Base-by-base conservation (phyloP, 2,797 vertebrate species). In the Enteromius trimaculatus region DNA sequence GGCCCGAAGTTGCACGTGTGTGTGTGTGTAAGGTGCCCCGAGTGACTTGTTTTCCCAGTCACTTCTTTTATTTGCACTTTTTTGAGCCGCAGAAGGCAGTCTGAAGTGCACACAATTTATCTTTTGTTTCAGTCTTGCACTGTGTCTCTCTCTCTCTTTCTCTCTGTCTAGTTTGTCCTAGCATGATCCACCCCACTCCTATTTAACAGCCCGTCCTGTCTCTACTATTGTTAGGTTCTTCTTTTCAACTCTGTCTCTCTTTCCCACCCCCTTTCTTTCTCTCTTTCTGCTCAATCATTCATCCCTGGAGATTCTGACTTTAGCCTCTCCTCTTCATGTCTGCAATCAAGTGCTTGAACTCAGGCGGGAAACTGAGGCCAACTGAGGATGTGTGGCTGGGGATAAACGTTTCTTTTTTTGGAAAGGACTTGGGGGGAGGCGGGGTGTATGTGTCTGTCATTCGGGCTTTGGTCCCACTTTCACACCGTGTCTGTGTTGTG, bases 221-320 rank as follows among this genome's bases (percentile, higher is more conserved):
- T 93, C 89, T 92, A 89, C 88, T 90, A 92, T 93, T 93, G 92
- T 93, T 92, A 88, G 88, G 83, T 76, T 89, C 91, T 90, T 92
- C 92, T 87, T 93, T 92, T 92, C 92, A 93, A 92, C 92, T 92
- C 34, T 10, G 14, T 82, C 80, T 76, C 81, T 76, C 44, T 82
- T 68, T 77, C 34, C 71, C 72, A 66, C 71, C 69, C 79, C 62
- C 19, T 76, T 76, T 82, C 85, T 83, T 74, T 86, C 69, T 83
- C 66, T 83, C 68, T 66, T 26, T 79, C 60, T 74, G 58, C 68
- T 72, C 49, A 64, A 49, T 65, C 49, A 71, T 58, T 79, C 44
- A 76, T 78, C 69, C 64, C 47, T 37, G 34, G 64, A 79, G 29
- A 78, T 51, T 77, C 29, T 71, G 74, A 85, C 74, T 85, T 77